phyloP scores from a whole-genome alignment of 1,140 invertebrate species.

The Oncopodura yosiiana region DNA sequence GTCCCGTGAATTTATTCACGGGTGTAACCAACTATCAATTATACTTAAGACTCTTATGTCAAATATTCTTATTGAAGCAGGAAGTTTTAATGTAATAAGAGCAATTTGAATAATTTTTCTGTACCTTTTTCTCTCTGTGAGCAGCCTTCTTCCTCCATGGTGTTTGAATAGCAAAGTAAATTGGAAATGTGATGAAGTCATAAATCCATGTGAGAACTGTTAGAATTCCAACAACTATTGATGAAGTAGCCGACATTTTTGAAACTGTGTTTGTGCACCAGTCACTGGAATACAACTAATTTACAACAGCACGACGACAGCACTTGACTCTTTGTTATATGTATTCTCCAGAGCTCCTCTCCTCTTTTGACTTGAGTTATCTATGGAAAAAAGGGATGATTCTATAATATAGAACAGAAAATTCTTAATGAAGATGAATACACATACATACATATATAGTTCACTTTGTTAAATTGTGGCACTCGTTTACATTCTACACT shows the following conservation, averaged over 20 bases:
- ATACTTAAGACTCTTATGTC: neutral
- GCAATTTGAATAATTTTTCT: conserved; percentile 58
- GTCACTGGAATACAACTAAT: too few relatives aligned
- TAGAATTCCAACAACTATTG: conserved; percentile 45
- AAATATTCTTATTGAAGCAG: conserved; percentile 10
- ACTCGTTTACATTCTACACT: too few relatives aligned
- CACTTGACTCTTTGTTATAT: too few relatives aligned
- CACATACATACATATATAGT: too few relatives aligned
- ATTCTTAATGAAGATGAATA: too few relatives aligned
- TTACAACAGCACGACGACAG: too few relatives aligned
- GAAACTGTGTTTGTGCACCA: too few relatives aligned
- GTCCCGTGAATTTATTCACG: neutral
- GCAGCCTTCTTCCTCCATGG: conserved; percentile 73
- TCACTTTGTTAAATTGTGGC: too few relatives aligned
- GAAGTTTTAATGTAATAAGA: neutral
- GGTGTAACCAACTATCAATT: neutral
- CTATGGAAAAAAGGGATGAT: too few relatives aligned
- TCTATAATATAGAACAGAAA: too few relatives aligned
- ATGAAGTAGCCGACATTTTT: conserved; percentile 20
- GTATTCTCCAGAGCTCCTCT: too few relatives aligned
- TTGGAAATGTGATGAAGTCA: conserved; percentile 78
- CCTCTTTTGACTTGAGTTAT: too few relatives aligned
- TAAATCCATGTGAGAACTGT: conserved; percentile 69
- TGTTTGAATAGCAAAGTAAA: conserved; percentile 74
- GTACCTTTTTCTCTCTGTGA: conserved; percentile 32